phyloP scores from a whole-genome alignment of 2,888 invertebrate species.

The Chironomus riparius region DNA sequence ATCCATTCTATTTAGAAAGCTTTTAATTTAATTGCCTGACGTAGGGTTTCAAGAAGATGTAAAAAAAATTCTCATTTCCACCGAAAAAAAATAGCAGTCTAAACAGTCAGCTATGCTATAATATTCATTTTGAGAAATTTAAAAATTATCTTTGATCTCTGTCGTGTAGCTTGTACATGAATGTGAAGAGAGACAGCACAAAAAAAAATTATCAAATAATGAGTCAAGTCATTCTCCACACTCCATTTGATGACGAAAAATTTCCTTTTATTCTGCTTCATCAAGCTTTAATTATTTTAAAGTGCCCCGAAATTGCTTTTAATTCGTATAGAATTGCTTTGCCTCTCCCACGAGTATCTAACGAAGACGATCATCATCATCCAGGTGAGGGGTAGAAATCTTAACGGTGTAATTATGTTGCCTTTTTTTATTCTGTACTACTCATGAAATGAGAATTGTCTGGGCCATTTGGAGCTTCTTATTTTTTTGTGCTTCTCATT shows the following conservation, averaged over 20 bases:
- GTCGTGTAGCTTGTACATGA: not conserved
- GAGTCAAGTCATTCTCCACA: not conserved
- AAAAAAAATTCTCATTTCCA: too few species aligned
- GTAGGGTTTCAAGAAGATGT: not conserved
- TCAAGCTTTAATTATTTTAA: constrained; percentile 23
- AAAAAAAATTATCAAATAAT: constrained; percentile 14
- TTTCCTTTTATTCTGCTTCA: not conserved
- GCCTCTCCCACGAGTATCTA: not conserved
- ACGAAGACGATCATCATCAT: not conserved
- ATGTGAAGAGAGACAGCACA: not conserved
- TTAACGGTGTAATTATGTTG: constrained; percentile 21
- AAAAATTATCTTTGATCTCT: constrained; percentile 22
- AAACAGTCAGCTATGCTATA: too few species aligned
- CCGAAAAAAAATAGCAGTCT: too few species aligned
- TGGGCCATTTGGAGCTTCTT: constrained; percentile 11
- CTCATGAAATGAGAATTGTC: constrained; percentile 15
- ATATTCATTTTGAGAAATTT: too few species aligned
- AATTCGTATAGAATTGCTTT: not conserved
- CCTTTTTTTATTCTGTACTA: not conserved
- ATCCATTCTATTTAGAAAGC: not conserved
- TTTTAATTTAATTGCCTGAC: not conserved
- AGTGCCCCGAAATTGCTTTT: constrained; percentile 16
- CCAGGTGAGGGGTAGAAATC: not conserved
- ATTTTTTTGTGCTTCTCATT: not conserved
- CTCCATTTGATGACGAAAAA: not conserved